These are phyloP conservation scores for Antheraea yamamai DNA, from an alignment of 2,888 invertebrate genomes.

Conservation along the genomic window DNA sequence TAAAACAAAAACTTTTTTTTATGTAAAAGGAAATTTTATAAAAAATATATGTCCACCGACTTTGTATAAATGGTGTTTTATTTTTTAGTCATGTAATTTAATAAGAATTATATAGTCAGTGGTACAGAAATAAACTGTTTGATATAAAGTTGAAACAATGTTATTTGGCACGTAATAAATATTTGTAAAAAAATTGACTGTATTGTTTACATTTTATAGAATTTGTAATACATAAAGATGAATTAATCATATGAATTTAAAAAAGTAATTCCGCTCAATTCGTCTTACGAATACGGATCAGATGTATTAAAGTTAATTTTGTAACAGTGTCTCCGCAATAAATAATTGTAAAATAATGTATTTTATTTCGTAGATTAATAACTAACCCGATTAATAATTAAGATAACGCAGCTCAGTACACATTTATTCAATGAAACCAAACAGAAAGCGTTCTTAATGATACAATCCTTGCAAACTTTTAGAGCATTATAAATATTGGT, in stretches of 20 bases:
- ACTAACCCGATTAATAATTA: no score
- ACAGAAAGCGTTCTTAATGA: no score
- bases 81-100: neutral
- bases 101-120: neutral
- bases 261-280: neutral
- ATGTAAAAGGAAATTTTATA: neutral
- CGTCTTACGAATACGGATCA: no score
- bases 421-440: no score
- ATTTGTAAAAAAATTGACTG: neutral
- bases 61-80: neutral
- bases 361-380: no score
- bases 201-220: neutral
- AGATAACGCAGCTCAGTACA: no score
- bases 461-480: no score
- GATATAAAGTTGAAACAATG: neutral
- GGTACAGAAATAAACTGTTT: neutral
- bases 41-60: neutral
- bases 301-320: no score
- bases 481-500: no score
- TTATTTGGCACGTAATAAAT: neutral
- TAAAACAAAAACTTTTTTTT: neutral
- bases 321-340: no score
- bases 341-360: no score
- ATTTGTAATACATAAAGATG: no score
- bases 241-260: neutral